phyloP scores from a whole-genome alignment of 2,888 invertebrate genomes.

The Drosophila ochracea region DNA sequence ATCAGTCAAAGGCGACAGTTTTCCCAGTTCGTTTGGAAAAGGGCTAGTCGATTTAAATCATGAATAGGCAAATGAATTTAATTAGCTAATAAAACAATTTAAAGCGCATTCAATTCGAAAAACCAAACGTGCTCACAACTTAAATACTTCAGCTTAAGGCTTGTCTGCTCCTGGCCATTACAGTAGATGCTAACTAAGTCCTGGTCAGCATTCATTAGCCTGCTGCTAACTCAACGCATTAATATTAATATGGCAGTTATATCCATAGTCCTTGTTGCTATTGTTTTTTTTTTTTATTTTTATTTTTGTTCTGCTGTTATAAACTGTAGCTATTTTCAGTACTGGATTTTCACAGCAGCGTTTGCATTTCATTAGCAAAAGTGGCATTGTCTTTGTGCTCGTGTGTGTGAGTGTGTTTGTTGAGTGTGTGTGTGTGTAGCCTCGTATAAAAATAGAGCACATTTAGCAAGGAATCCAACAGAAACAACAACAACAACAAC shows the following conservation, averaged over 20 bases:
- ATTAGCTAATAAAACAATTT: constrained; percentile 1
- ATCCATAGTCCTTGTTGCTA: constrained; percentile 31
- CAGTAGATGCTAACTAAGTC: constrained; percentile 12
- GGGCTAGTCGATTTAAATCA: constrained; percentile 3
- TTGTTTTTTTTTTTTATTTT: constrained; percentile 10
- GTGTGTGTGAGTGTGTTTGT: constrained; percentile 31
- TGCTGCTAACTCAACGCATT: constrained; percentile 55
- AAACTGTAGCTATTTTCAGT: constrained; percentile 57
- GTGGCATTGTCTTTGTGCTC: constrained; percentile 68
- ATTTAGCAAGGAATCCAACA: constrained; percentile 56
- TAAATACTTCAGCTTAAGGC: constrained; percentile 11
- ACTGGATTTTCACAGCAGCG: constrained; percentile 51
- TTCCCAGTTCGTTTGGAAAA: neutral
- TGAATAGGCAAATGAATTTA: neutral
- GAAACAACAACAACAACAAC: constrained; percentile 49
- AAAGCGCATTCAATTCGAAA: neutral
- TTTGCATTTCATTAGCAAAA: constrained; percentile 81
- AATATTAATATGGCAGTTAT: constrained; percentile 72
- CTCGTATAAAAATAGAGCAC: constrained; percentile 69
- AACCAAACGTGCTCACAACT: neutral
- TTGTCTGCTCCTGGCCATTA: neutral
- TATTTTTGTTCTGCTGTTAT: constrained; percentile 4
- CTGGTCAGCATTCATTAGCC: constrained; percentile 56
- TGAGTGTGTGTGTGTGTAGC: constrained; percentile 38
- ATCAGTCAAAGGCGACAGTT: constrained; percentile 40